A percentile compares a stretch with the other conserved stretches of the same genome.
phyloP scores from a whole-genome alignment of 2,888 invertebrate genomes.

The Byasa hedistus region DNA sequence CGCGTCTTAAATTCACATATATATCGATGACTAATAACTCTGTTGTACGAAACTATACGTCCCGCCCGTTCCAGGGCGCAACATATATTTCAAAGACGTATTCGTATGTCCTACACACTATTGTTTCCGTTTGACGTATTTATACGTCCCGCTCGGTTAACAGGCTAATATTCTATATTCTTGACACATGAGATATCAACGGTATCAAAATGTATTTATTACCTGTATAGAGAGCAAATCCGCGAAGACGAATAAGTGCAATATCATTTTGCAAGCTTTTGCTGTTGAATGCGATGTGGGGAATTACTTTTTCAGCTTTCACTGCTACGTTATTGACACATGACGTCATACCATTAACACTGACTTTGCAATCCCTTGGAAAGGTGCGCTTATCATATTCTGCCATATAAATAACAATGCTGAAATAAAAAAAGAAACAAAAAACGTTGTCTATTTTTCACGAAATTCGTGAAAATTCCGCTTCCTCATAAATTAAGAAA shows the following conservation, averaged over 20 bases:
- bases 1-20: too few species aligned
- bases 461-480: neutral
- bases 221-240: conserved; percentile 64
- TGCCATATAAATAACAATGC: conserved; percentile 58
- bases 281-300: conserved; percentile 60
- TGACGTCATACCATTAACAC: conserved; percentile 34
- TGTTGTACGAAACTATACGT: too few species aligned
- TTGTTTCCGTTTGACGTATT: too few species aligned
- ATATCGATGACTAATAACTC: too few species aligned
- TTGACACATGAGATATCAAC: neutral
- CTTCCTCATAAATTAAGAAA: too few species aligned
- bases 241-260: conserved; percentile 56
- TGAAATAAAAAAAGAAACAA: conserved; percentile 40
- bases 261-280: conserved; percentile 61
- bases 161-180: too few species aligned
- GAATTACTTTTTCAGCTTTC: conserved; percentile 49
- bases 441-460: neutral
- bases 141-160: too few species aligned
- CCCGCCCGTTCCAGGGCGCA: too few species aligned
- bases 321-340: conserved; percentile 62
- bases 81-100: too few species aligned
- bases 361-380: conserved; percentile 55
- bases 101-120: too few species aligned
- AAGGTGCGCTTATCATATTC: conserved; percentile 70
- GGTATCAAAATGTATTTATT: conserved; percentile 29